Percentiles rank a stretch among this genome's conserved stretches.
phyloP scores from a whole-genome alignment of 2,888 invertebrate genomes.

The Eulithis testata region DNA sequence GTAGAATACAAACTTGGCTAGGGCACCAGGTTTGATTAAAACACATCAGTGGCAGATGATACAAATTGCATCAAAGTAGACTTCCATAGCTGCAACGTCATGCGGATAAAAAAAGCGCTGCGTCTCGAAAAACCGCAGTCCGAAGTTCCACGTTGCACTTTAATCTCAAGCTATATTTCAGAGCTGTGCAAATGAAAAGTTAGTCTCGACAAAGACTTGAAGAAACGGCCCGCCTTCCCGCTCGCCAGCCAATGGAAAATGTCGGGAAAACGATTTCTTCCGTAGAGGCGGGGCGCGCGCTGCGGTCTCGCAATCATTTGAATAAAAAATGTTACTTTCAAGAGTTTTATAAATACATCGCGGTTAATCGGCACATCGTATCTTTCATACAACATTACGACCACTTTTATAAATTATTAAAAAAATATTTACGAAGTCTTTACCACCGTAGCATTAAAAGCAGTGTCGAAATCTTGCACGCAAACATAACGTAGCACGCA shows the following conservation, averaged over 20 bases:
- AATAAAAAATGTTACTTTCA: slow-evolving; percentile 78
- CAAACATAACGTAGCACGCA: slow-evolving; percentile 66
- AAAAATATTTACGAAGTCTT: neutral
- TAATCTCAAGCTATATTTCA: slow-evolving; percentile 81
- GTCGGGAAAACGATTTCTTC: slow-evolving; percentile 80
- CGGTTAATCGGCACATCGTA: slow-evolving; percentile 52
- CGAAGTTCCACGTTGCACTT: slow-evolving; percentile 74
- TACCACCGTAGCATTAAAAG: neutral
- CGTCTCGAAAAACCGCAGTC: slow-evolving; percentile 73
- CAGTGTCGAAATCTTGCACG: slow-evolving; percentile 44
- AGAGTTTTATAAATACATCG: slow-evolving; percentile 78
- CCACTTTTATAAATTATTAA: slow-evolving; percentile 32
- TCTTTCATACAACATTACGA: slow-evolving; percentile 39
- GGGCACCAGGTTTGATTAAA: neutral
- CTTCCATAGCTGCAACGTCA: slow-evolving; percentile 52
- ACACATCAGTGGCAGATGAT: slow-evolving; percentile 17
- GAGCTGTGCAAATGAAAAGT: slow-evolving; percentile 83
- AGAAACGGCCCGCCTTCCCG: slow-evolving; percentile 73
- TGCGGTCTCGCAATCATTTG: slow-evolving; percentile 79
- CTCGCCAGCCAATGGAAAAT: slow-evolving; percentile 80
- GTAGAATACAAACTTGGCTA: no score
- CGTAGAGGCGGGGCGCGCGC: slow-evolving; percentile 74
- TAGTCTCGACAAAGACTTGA: slow-evolving; percentile 74
- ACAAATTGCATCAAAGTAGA: slow-evolving; percentile 40
- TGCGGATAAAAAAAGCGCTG: slow-evolving; percentile 58